A percentile compares a stretch with the other conserved stretches of the same genome.
Conservation (phyloP, 2,888 invertebrate genomes). For the Conchocele bisecta region DNA sequence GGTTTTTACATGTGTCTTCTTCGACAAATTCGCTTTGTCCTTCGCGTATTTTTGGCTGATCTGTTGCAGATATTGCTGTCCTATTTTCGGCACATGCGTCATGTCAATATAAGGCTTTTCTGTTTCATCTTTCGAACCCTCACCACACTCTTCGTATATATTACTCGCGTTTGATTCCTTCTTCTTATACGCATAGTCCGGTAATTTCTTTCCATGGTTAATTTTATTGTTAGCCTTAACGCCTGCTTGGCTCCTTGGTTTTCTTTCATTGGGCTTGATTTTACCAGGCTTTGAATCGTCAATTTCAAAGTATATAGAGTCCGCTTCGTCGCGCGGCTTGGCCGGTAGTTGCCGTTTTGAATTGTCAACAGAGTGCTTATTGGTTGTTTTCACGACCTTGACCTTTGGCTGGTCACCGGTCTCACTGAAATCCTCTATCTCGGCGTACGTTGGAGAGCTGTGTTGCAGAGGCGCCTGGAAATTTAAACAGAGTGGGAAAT, state of each 20-base stretch:
- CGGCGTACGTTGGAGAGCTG: slow-evolving; percentile 52
- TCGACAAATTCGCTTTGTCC: slow-evolving; percentile 50
- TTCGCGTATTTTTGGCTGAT: slow-evolving; percentile 22
- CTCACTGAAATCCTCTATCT: slow-evolving; percentile 48
- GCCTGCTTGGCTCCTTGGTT: slow-evolving; percentile 1
- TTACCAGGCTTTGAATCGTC: slow-evolving; percentile 24
- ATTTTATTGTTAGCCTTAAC: slow-evolving; percentile 32
- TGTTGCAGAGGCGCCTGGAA: too few relatives aligned
- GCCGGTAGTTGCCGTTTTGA: slow-evolving; percentile 51
- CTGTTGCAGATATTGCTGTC: slow-evolving; percentile 7
- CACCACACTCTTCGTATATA: slow-evolving; percentile 53
- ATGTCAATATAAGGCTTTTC: slow-evolving; percentile 55
- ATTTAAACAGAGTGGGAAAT: too few relatives aligned
- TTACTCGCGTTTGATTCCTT: slow-evolving; percentile 55
- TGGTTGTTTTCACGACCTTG: slow-evolving; percentile 15
- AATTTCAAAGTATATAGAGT: slow-evolving; percentile 42
- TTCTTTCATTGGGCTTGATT: not conserved
- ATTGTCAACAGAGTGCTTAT: slow-evolving; percentile 46
- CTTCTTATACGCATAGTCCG: slow-evolving; percentile 39
- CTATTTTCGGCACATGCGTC: slow-evolving; percentile 34
- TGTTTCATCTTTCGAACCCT: slow-evolving; percentile 11
- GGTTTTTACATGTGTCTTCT: slow-evolving; percentile 22
- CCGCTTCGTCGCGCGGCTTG: slow-evolving; percentile 39
- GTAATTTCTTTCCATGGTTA: slow-evolving; percentile 17
- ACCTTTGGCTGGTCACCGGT: slow-evolving; percentile 25